phyloP scores from a whole-genome alignment of 1,140 invertebrate genomes.

The Drosophila melanica region DNA sequence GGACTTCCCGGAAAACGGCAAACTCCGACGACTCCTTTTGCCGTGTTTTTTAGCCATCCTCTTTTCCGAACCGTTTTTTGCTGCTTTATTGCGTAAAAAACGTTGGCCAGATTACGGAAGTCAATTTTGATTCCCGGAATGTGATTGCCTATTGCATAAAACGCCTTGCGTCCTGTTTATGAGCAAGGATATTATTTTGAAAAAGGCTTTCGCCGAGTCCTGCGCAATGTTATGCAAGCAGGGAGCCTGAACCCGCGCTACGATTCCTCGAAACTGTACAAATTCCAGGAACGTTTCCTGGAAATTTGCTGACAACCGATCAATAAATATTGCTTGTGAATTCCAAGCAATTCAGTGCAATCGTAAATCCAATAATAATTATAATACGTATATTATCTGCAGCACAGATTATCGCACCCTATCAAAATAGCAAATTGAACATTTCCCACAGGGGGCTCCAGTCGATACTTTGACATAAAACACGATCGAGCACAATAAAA shows the following conservation, averaged over 20 bases:
- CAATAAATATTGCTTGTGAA: background rate
- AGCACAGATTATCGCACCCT: slow-evolving; percentile 4
- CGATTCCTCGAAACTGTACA: background rate
- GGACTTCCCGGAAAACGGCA: slow-evolving; percentile 44
- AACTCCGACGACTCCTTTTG: background rate
- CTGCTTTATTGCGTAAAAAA: slow-evolving; percentile 46
- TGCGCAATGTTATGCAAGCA: slow-evolving; percentile 42
- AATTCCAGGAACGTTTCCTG: background rate
- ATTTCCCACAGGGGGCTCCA: slow-evolving; percentile 12
- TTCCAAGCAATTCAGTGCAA: background rate
- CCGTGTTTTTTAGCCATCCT: slow-evolving; percentile 19
- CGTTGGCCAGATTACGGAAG: slow-evolving; percentile 20
- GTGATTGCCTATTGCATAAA: slow-evolving; percentile 22
- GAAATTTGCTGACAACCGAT: slow-evolving; percentile 9
- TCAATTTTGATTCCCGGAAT: slow-evolving; percentile 51
- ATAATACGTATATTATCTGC: background rate
- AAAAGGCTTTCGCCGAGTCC: slow-evolving; percentile 23
- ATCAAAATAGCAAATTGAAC: slow-evolving; percentile 21
- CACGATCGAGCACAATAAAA: slow-evolving; percentile 15
- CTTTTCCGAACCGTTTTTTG: slow-evolving; percentile 1
- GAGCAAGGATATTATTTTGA: background rate
- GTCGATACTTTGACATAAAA: slow-evolving; percentile 14
- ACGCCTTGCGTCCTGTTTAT: slow-evolving; percentile 14
- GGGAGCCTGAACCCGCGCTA: background rate
- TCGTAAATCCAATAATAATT: slow-evolving; percentile 15